phyloP scores from a whole-genome alignment of 2,797 vertebrate genomes.

The Furcifer pardalis region DNA sequence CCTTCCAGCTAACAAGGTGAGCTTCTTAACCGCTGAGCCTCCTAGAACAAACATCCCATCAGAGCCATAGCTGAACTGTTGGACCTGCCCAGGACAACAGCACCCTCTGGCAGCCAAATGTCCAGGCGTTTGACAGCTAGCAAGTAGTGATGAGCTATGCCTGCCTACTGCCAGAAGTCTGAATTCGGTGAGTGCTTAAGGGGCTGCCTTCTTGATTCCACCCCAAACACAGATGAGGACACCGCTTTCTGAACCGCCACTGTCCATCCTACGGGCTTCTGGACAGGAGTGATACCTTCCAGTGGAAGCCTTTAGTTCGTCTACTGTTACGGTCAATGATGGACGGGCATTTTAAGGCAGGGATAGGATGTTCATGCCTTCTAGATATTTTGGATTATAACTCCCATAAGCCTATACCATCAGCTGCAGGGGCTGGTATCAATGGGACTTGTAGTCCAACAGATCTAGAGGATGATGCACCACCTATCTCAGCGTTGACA shows the following conservation, averaged over 20 bases:
- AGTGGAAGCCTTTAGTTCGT: neutral
- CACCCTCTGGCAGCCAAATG: constrained; percentile 30
- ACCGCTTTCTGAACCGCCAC: neutral
- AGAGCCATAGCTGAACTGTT: constrained; percentile 30
- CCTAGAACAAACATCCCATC: neutral
- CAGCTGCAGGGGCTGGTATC: neutral
- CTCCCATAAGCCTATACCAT: neutral
- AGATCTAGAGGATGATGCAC: neutral
- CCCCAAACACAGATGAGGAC: neutral
- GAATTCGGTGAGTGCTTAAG: neutral
- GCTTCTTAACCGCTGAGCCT: too few species aligned
- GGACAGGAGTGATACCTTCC: neutral
- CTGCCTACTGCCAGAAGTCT: constrained; percentile 26
- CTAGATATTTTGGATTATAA: neutral
- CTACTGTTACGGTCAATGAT: too few species aligned
- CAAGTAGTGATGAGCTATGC: neutral
- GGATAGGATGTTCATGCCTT: neutral
- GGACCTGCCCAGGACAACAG: rapidly evolving
- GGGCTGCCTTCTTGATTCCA: neutral
- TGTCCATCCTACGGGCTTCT: neutral
- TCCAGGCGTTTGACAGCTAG: constrained; percentile 29
- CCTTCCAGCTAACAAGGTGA: too few species aligned
- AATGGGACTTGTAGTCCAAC: neutral
- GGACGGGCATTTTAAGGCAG: neutral
- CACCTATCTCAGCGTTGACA: neutral